These are phyloP conservation scores for Phorcus lineatus DNA, from an alignment of 2,888 invertebrate species.

Conservation along the genomic window DNA sequence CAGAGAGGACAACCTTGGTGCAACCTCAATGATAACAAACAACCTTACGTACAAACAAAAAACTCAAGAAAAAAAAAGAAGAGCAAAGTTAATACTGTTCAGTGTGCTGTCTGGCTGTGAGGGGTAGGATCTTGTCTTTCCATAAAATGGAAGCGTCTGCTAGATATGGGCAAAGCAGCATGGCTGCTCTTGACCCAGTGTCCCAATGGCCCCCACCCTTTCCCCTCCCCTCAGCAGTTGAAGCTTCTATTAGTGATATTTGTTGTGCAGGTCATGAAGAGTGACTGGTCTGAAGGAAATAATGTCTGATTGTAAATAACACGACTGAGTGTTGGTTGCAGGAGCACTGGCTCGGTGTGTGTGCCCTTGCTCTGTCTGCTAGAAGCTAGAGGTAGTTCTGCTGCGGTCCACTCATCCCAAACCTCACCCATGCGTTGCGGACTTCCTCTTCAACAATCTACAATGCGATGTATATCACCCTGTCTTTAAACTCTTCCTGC, in stretches of 20 bases:
- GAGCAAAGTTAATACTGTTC: conserved; percentile 7
- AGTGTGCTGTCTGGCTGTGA: conserved; percentile 21
- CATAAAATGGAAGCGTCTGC: conserved; percentile 7
- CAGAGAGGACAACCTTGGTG: conserved; percentile 13
- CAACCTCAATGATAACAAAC: background rate
- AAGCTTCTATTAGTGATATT: conserved; percentile 21
- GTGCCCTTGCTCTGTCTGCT: background rate
- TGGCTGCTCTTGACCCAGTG: background rate
- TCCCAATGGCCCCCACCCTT: too few species aligned
- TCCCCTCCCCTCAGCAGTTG: background rate
- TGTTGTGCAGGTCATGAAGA: conserved; percentile 15
- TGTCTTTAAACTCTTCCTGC: background rate
- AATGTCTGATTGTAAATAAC: conserved; percentile 17
- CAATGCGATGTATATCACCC: background rate
- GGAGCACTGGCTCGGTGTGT: background rate
- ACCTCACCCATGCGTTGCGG: background rate
- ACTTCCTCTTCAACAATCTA: background rate
- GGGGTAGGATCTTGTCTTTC: background rate
- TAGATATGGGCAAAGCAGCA: background rate
- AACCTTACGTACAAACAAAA: background rate
- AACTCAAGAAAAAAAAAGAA: background rate
- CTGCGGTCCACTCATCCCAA: background rate
- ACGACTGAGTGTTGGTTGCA: background rate
- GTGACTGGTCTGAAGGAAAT: background rate
- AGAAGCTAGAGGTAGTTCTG: background rate